phyloP scores from a whole-genome alignment of 2,888 invertebrate species.

The Drosophila cracens region DNA sequence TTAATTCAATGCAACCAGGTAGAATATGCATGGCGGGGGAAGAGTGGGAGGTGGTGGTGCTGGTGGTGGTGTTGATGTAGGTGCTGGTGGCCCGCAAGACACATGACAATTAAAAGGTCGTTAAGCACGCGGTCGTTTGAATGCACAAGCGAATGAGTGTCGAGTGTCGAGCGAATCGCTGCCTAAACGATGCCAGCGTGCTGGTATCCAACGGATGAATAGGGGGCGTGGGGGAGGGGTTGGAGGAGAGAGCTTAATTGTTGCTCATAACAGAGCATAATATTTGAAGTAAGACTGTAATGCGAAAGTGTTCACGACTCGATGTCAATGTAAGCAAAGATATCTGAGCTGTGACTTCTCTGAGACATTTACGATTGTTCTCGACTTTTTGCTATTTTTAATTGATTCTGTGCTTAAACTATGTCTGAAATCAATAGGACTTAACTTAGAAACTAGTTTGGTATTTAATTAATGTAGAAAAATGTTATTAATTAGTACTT shows the following conservation, averaged over 20 bases:
- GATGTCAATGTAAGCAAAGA: background rate
- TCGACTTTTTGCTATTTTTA: background rate
- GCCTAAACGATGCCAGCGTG: background rate
- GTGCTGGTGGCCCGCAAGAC: constrained; percentile 32
- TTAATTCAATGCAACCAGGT: constrained; percentile 44
- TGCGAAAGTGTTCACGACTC: background rate
- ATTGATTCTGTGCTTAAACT: background rate
- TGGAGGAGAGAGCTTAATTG: background rate
- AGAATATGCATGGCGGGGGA: background rate
- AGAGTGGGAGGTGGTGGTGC: background rate
- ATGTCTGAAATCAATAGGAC: background rate
- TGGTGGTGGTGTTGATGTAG: no score
- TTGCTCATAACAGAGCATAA: constrained; percentile 1
- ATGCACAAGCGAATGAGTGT: constrained; percentile 42
- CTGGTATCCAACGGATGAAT: background rate
- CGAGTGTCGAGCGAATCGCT: constrained; percentile 1
- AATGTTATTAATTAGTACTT: background rate
- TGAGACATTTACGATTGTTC: background rate
- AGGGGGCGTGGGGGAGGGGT: background rate
- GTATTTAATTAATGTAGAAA: background rate
- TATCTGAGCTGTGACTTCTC: background rate
- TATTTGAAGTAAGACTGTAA: background rate
- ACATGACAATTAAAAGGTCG: constrained; percentile 74
- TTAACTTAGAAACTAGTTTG: background rate
- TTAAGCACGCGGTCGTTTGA: constrained; percentile 63